Percentiles rank a stretch among this genome's conserved stretches.
phyloP scores from a whole-genome alignment of 2,888 invertebrate species.

The Gari tellinella region DNA sequence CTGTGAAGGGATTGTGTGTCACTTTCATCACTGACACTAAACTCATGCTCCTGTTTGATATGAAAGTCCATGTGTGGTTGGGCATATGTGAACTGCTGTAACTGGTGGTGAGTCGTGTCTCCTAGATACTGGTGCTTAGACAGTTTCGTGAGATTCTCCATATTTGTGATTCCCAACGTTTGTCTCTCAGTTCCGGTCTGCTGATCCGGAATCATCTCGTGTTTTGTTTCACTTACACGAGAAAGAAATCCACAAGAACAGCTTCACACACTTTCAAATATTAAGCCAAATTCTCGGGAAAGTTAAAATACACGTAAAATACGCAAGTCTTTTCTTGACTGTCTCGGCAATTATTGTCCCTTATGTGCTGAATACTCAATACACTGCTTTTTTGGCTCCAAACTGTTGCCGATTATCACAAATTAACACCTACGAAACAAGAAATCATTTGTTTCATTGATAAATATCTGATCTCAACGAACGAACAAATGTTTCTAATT shows the following conservation, averaged over 20 bases:
- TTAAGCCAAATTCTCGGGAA: not conserved
- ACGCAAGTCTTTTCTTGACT: not conserved
- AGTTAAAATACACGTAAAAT: constrained; percentile 3
- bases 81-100: constrained; percentile 32
- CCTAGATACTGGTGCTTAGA: constrained; percentile 34
- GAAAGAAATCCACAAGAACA: too few species aligned
- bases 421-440: too few species aligned
- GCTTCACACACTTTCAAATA: too few species aligned
- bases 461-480: not conserved
- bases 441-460: not conserved
- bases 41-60: constrained; percentile 55
- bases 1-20: constrained; percentile 49
- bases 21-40: constrained; percentile 52
- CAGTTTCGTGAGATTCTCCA: constrained; percentile 30
- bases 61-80: constrained; percentile 52
- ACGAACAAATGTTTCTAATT: constrained; percentile 42
- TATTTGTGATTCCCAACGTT: constrained; percentile 26
- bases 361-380: too few species aligned
- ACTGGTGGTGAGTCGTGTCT: constrained; percentile 36
- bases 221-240: too few species aligned
- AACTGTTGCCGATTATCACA: too few species aligned
- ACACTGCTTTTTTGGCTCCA: too few species aligned
- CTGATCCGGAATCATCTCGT: constrained; percentile 47
- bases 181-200: constrained; percentile 14
- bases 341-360: too few species aligned